Conservation (phyloP, 2,797 vertebrate genomes). For the Huso huso region DNA sequence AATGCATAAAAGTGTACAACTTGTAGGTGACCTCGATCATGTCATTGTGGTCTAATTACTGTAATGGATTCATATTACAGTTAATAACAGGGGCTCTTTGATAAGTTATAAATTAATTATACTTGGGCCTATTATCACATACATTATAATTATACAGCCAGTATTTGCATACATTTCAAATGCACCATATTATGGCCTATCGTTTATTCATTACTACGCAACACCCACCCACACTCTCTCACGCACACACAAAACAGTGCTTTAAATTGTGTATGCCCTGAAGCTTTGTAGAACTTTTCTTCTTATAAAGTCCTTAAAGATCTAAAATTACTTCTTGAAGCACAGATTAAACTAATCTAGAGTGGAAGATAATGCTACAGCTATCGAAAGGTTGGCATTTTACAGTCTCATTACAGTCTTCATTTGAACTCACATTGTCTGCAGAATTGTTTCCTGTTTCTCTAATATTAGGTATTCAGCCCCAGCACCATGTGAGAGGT, state of each 20-base stretch:
- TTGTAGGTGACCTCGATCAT: conserved; percentile 65
- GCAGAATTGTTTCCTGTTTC: too few relatives aligned
- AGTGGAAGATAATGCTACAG: not conserved
- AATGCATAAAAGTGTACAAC: conserved; percentile 27
- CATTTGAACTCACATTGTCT: too few relatives aligned
- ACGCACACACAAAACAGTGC: too few relatives aligned
- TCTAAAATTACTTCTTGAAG: not conserved
- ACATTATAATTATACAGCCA: conserved; percentile 70
- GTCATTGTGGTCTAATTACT: conserved; percentile 76
- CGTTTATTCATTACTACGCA: conserved; percentile 44
- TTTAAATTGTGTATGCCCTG: not conserved
- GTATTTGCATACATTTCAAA: conserved; percentile 67
- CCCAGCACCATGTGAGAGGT: too few relatives aligned
- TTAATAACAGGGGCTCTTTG: conserved; percentile 71
- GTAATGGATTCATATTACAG: conserved; percentile 78
- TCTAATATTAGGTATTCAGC: too few relatives aligned
- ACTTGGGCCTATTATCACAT: conserved; percentile 66
- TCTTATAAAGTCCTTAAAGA: not conserved
- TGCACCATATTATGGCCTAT: conserved; percentile 43
- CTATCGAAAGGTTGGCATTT: not conserved
- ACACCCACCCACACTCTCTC: conserved; percentile 24
- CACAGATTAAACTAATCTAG: not conserved
- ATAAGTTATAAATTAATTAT: conserved; percentile 79
- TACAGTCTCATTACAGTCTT: too few relatives aligned
- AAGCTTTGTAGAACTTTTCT: not conserved